Base-by-base conservation (phyloP, 1,140 invertebrate species). In the Phthorimaea operculella region DNA sequence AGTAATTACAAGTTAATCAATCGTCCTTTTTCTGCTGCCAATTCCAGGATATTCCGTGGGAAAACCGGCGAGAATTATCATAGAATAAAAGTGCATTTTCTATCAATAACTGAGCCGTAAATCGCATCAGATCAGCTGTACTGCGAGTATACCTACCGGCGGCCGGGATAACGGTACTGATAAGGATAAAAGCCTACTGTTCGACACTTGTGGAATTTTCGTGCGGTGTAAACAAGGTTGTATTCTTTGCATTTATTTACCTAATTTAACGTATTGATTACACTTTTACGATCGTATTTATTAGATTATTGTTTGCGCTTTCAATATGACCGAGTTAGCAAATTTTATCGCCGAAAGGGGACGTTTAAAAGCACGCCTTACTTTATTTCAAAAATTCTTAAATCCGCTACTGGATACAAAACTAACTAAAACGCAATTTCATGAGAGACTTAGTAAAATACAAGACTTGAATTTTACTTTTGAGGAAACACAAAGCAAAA, bases 391-490 rank as follows among this genome's bases (percentile, higher is more conserved):
- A 18, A 48, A 48, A 10, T 48, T 14, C 16, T 48, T 48, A 18
- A 15, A 12, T 10, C 45, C 45, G 10, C 16, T 48, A 16, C 17
- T 48, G 16, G n/a, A 16, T 14, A 16, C 17, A 6, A 18, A 48
- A 12, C 4, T 48, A 48, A 48, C 2, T 48, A 48, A 48, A 15
- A 15, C 9, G 4, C 14, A 16, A 18, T 16, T 16, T 15, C 4
- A 48, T 18, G 45, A 48, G 45, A 48, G 16, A 18, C 16, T 48
- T 14, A 48, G 10, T 15, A 48, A 48, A 48, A 16, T 48, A 48
- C 45, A 48, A 18, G 45, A 48, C 10, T 5, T 48, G 17, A 14
- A 10, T 16, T 11, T 14, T 11, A 48, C n/a, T 18, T 48, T 48
- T 48, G 45, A 48, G 10, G 45, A 48, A 18, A 3, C 16, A 15